phyloP scores from a whole-genome alignment of 2,888 invertebrate species.

The Scotopteryx bipunctaria region DNA sequence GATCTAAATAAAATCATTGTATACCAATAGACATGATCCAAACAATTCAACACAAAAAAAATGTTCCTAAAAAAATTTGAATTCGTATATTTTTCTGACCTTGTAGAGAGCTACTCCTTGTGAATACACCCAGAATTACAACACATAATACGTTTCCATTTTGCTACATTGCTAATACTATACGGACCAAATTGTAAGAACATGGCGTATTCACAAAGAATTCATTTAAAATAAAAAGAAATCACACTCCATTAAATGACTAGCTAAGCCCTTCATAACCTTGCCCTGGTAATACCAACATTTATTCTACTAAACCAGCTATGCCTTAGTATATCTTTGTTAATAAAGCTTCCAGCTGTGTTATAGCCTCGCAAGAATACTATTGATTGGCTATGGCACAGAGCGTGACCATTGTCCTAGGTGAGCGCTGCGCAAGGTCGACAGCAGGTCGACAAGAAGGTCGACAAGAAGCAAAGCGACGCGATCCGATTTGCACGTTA shows the following conservation, averaged over 20 bases:
- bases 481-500: no score
- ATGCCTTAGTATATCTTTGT: slow-evolving; percentile 18
- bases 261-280: slow-evolving; percentile 25
- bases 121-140: no score
- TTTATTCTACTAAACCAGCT: slow-evolving; percentile 7
- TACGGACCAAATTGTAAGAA: neutral
- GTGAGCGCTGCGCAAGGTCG: no score
- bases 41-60: neutral
- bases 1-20: slow-evolving; percentile 35
- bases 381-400: neutral
- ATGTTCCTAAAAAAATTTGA: neutral
- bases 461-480: no score
- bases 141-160: no score
- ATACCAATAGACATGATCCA: no score
- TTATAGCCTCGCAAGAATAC: slow-evolving; percentile 31
- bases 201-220: slow-evolving; percentile 8
- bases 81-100: slow-evolving; percentile 20
- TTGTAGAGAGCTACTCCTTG: slow-evolving; percentile 30
- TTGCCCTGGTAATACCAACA: no score
- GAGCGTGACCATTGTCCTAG: neutral
- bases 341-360: slow-evolving; percentile 31
- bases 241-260: slow-evolving; percentile 23
- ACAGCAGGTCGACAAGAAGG: no score
- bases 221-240: slow-evolving; percentile 9
- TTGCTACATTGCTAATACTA: neutral